Evolutionary conservation across 64 coral and sea anemone genomes (phyloP), one percentile per base, ranked within the genome.

Genomic region (Anthopleura sola): DNA sequence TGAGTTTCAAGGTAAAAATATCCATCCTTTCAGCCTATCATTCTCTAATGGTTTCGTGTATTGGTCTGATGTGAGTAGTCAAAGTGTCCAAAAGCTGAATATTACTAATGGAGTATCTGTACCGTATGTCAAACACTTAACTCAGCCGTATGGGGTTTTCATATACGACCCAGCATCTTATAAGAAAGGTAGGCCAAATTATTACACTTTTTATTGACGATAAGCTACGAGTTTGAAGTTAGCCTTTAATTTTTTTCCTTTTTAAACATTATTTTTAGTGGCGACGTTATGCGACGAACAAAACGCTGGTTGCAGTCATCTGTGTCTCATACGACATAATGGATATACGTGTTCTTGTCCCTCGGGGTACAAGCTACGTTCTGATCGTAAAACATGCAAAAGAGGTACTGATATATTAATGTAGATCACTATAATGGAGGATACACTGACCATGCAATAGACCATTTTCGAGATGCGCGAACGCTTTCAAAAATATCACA

Each of bases 61-160:
- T 68, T 93, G 92, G 92, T 85, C 92, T 21, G 92, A 93, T 49
- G 85, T 83, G 83, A 82, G n/a, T 13, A 90, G 19, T 5, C 53
- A 49, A 12, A 86, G 83, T 55, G 78, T 93, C 29, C 54, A 53
- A 26, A 33, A 75, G 16, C 51, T 82, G 47, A 56, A 86, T 60
- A 33, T 83, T 55, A 86, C 26, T 1, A 86, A 13, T 17, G 77
- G 87, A 1, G 1, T 37, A 2, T 69, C 31, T 53, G 36, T 85
- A 7, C 15, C 60, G 3, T 38, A 88, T 1, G 38, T 93, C 5
- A 40, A 21, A 24, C 68, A 60, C 6, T 79, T 93, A n/a, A 36
- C 32, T 10, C 34, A 44, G 5, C 92, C 92, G 1, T 90, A 55
- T 83, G 92, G 78, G 6, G 84, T 93, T 23, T 86, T 88, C 32